Evolutionary conservation across 92 coral and sea anemone species (phyloP).

Genomic region (Epizoanthus rinbou): DNA sequence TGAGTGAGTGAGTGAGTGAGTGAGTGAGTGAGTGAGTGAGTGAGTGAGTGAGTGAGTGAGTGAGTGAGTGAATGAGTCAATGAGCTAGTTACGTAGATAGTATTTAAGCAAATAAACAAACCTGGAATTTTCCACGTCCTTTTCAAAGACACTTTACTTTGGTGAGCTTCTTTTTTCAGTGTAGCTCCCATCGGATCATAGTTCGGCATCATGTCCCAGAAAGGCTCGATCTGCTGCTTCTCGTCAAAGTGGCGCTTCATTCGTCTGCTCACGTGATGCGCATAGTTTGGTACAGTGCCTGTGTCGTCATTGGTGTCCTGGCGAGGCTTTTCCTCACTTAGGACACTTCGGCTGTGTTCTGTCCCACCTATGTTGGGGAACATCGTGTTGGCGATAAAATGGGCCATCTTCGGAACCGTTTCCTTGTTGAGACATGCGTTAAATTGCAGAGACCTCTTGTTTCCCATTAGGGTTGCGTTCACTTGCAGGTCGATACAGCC

Average conservation of each 20-base stretch:
- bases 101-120: not conserved
- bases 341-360: conserved; percentile 61
- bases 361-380: conserved; percentile 77
- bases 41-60: too few species aligned
- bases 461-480: conserved; percentile 74
- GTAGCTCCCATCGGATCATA: conserved; percentile 74
- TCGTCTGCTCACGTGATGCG: conserved; percentile 27
- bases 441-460: conserved; percentile 64
- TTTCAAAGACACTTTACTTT: conserved; percentile 66
- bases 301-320: not conserved
- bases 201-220: conserved; percentile 90
- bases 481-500: conserved; percentile 83
- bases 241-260: conserved; percentile 39
- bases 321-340: conserved; percentile 69
- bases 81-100: too few species aligned
- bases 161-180: conserved; percentile 61
- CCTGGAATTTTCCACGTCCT: conserved; percentile 99
- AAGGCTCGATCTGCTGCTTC: conserved; percentile 74
- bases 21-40: too few species aligned
- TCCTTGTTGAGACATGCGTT: conserved; percentile 91
- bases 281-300: not conserved
- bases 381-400: conserved; percentile 77
- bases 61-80: too few species aligned
- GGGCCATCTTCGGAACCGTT: conserved; percentile 86
- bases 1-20: too few species aligned